Conservation (phyloP, 1,140 invertebrate genomes). For the Tachypleus tridentatus region DNA sequence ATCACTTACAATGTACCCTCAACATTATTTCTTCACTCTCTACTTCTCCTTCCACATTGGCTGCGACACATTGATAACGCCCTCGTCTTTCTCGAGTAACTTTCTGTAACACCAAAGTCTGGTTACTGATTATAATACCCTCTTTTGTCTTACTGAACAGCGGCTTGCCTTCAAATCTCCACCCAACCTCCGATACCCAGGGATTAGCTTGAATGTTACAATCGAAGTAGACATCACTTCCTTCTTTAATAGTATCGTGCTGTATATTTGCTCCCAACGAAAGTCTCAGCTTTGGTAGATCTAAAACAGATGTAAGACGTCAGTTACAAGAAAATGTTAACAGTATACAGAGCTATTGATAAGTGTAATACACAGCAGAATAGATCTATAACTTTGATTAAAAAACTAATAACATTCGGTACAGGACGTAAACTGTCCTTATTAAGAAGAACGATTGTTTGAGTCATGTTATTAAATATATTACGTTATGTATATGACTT, state of each 20-base stretch:
- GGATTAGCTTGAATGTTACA: constrained; percentile 45
- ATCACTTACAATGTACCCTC: constrained; percentile 23
- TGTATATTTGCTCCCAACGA: constrained; percentile 41
- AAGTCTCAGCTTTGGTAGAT: constrained; percentile 24
- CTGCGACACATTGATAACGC: constrained; percentile 26
- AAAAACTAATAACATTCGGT: too few species aligned
- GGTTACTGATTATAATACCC: constrained; percentile 27
- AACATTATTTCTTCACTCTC: constrained; percentile 19
- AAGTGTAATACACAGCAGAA: too few species aligned
- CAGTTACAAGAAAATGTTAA: neutral
- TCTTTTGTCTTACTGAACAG: constrained; percentile 12
- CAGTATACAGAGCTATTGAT: neutral
- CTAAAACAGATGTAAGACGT: constrained; percentile 11
- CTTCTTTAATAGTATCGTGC: constrained; percentile 58
- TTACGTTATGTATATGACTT: too few species aligned
- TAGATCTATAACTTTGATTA: too few species aligned
- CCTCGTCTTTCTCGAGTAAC: constrained; percentile 26
- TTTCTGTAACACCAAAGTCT: constrained; percentile 26
- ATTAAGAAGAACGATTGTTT: too few species aligned
- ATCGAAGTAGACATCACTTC: constrained; percentile 79
- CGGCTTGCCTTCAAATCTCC: constrained; percentile 17
- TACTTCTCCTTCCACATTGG: constrained; percentile 24
- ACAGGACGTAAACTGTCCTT: too few species aligned
- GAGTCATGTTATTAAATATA: too few species aligned
- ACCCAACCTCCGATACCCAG: constrained; percentile 22